phyloP scores from a whole-genome alignment of 2,888 invertebrate genomes.

The Noctua comes region DNA sequence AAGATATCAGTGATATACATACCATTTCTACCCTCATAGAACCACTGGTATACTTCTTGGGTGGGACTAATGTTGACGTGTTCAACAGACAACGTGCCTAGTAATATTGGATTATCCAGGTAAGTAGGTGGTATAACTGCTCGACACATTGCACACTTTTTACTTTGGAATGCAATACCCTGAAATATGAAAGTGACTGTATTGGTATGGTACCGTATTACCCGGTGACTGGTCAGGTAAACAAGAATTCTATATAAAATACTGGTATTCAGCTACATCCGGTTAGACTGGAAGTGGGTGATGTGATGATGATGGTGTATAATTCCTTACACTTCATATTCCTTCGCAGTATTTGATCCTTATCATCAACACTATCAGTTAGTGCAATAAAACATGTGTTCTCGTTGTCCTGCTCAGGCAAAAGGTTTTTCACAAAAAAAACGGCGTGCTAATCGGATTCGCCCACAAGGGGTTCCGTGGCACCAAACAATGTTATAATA shows the following conservation, averaged over 20 bases:
- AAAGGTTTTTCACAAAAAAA: too few relatives aligned
- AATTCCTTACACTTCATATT: neutral
- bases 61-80: constrained; percentile 78
- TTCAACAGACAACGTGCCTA: constrained; percentile 84
- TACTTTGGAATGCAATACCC: constrained; percentile 96
- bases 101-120: constrained; percentile 95
- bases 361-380: neutral
- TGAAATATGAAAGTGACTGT: constrained; percentile 65
- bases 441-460: too few relatives aligned
- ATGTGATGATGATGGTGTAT: neutral
- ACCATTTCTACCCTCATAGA: constrained; percentile 98
- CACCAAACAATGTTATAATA: too few relatives aligned
- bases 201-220: neutral
- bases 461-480: neutral
- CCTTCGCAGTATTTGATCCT: neutral
- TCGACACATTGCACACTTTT: constrained; percentile 97
- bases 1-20: constrained; percentile 76
- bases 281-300: neutral
- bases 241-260: neutral
- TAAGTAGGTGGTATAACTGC: constrained; percentile 97
- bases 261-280: neutral
- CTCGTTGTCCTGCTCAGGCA: too few relatives aligned
- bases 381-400: neutral
- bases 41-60: constrained; percentile 96
- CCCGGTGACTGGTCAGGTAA: neutral